phyloP scores from a whole-genome alignment of 2,113 vertebrate species.

The Desmodus rotundus region DNA sequence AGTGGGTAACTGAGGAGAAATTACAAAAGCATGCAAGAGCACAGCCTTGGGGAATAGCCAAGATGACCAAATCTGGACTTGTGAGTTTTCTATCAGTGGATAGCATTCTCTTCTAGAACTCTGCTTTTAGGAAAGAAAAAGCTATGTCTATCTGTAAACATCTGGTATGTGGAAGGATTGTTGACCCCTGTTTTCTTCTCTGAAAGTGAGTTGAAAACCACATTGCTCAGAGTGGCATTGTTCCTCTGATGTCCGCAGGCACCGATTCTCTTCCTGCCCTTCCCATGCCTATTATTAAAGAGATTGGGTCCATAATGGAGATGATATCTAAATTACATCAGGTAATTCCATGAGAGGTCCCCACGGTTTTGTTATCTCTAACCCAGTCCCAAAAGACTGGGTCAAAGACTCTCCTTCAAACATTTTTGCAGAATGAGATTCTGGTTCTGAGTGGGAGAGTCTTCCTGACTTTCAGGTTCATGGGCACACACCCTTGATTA shows the following conservation, averaged over 20 bases:
- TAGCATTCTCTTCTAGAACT: neutral
- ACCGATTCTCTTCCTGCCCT: slow-evolving; percentile 52
- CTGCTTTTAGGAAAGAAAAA: slow-evolving; percentile 24
- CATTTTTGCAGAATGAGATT: slow-evolving; percentile 55
- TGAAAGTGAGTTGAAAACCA: slow-evolving; percentile 44
- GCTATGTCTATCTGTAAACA: slow-evolving; percentile 44
- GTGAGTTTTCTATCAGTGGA: neutral
- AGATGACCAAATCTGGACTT: neutral
- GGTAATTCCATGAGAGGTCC: slow-evolving; percentile 57
- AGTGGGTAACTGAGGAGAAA: neutral
- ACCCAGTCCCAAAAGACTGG: slow-evolving; percentile 17
- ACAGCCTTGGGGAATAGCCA: neutral
- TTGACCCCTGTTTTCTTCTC: slow-evolving; percentile 49
- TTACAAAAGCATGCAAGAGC: neutral
- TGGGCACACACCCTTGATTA: slow-evolving; percentile 43
- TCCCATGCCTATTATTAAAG: slow-evolving; percentile 48
- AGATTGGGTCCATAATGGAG: slow-evolving; percentile 38
- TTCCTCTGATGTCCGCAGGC: neutral
- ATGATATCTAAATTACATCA: slow-evolving; percentile 61
- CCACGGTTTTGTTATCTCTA: slow-evolving; percentile 38
- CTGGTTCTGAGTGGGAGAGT: slow-evolving; percentile 25
- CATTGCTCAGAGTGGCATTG: slow-evolving; percentile 13
- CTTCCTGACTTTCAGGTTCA: slow-evolving; percentile 55
- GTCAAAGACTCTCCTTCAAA: neutral
- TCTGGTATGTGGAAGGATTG: neutral